Base-by-base conservation (phyloP, 2,888 invertebrate genomes). In the Cryptocephalus moraei region DNA sequence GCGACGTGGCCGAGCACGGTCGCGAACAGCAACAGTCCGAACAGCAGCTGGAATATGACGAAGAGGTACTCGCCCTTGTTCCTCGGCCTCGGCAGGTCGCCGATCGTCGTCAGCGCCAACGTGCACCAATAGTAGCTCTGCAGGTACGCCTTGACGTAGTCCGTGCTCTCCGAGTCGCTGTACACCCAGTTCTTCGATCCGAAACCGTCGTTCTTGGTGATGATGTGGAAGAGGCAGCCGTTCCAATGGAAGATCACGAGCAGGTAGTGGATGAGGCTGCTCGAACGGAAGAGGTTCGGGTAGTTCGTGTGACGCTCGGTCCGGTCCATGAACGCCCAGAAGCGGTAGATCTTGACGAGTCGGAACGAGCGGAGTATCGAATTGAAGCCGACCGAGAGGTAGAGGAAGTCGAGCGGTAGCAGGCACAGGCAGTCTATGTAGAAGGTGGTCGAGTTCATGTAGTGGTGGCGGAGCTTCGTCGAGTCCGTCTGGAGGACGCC, bases 181-280 rank as follows among this genome's bases (percentile, higher is more conserved):
- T 87, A 71, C 73, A 90, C 90, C 91, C 91, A 91, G 73, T 90
- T 88, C 74, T 86, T 86, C 34, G 89, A 89, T 65, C 91, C 91
- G 74, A 92, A 92, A 61, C 91, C 91, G 76, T 91, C 87, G 77
- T 91, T 91, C 78, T 91, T 91, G 79, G 90, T 86, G 71, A 94
- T 91, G 72, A 96, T 87, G 79, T 94, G 91, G 78, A 93, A 95
- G 73, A 97, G 80, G 77, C 96, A 97, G 68, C 95, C 95, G 75
- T 97, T 97, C 96, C 96, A 97, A 80, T 97, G 97, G 77, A 96
- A 96, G 74, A 96, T 91, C 75, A 94, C 94, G 75, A 95, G 79
- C 68, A 95, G 82, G 79, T 94, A 94, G 79, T 95, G 94, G 74
- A 91, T 88, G 72, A 91, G 80, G 73, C 90, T 89, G 64, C 87